phyloP scores from a whole-genome alignment of 2,888 invertebrate genomes.

The Octodonta nipae region DNA sequence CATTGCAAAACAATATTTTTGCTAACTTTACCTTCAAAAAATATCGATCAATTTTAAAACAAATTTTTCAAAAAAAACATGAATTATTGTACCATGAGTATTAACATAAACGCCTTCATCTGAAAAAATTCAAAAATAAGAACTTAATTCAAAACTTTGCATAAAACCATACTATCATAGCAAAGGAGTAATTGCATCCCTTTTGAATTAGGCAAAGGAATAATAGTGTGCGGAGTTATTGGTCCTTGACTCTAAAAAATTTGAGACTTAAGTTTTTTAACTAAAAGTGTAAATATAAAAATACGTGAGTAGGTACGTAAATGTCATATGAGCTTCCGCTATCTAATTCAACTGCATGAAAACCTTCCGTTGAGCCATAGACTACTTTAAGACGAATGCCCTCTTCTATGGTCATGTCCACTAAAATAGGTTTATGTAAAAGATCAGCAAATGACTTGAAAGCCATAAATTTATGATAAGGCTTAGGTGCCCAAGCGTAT shows the following conservation, averaged over 20 bases:
- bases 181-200: constrained; percentile 96
- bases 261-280: no score
- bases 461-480: constrained; percentile 99
- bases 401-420: constrained; percentile 98
- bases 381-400: constrained; percentile 98
- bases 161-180: no score
- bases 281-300: no score
- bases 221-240: constrained; percentile 97
- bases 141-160: no score
- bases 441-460: constrained; percentile 79
- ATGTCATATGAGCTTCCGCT: constrained; percentile 98
- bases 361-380: constrained; percentile 96
- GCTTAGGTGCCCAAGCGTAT: constrained; percentile 99
- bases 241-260: constrained; percentile 73
- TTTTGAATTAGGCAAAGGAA: constrained; percentile 95
- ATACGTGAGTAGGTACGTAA: constrained; percentile 93
- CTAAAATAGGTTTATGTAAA: constrained; percentile 77
- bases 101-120: constrained; percentile 99
- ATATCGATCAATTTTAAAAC: no score
- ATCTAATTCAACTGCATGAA: constrained; percentile 98
- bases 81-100: constrained; percentile 86
- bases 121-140: no score
- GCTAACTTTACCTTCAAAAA: no score
- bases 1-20: constrained; percentile 52
- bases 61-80: no score